Base-by-base conservation (phyloP, 2,797 vertebrate genomes). In the Paramormyrops hopkinsi region DNA sequence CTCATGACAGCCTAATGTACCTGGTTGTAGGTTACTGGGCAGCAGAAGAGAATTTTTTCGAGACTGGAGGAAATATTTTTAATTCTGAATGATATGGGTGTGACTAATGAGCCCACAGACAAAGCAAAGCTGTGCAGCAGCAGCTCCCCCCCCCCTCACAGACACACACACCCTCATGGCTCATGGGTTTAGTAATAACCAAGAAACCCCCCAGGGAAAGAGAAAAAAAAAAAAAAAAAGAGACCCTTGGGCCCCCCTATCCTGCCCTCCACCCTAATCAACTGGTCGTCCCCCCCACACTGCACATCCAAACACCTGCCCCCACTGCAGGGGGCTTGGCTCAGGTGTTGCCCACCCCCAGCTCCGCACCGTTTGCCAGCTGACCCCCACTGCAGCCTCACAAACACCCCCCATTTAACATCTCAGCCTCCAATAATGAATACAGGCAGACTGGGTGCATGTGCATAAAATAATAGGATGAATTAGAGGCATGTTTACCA, bases 101-200 rank as follows among this genome's bases (percentile, higher is more conserved):
- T 89, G 91, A 92, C 88, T 92, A 92, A 87, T 88, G 85, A 65
- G 88, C 86, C 90, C 90, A 86, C 92, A 94, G 94, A 94, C 93
- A 93, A 94, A 95, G 94, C 94, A 93, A 94, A 92, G 94, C 93
- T 94, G 22, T 25, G 22, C 22, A 12, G 54, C 54, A 46, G 44
- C n/a, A n/a, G n/a, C n/a, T n/a, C n/a, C n/a, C n/a, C n/a, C 6
- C 6, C 53, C 53, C 0, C 4, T 17, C 59, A 29, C 59, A 4
- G 8, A 25, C 8, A 9, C 22, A 46, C 6, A 46, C 44, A 46
- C 44, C 3, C 44, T 3, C 59, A 8, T 62, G 22, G 22, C 62
- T 11, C 22, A 65, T 11, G 25, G 25, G 62, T 65, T 65, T 29
- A 25, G 62, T 29, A 65, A 65, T 65, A 65, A 65, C 8, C 22